A percentile compares a stretch with the other conserved stretches of the same genome.
Evolutionary conservation across 2,888 invertebrate species (phyloP).

Genomic region (Cryptosula pallasiana): DNA sequence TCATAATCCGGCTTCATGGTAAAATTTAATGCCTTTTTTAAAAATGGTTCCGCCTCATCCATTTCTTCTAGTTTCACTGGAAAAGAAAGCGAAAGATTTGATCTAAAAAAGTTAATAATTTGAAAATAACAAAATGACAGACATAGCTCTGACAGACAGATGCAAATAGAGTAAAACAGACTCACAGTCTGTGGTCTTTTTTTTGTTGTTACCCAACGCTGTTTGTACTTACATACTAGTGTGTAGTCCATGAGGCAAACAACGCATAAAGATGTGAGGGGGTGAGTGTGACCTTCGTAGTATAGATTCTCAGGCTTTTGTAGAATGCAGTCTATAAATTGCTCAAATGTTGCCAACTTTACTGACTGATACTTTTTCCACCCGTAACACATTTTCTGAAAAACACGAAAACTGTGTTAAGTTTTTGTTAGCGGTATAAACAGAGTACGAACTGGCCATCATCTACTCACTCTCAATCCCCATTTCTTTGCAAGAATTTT

Average conservation of each 20-base stretch:
- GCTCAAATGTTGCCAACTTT: neutral
- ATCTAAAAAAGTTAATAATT: too few species aligned
- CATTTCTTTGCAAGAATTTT: neutral
- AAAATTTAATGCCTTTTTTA: conserved; percentile 4
- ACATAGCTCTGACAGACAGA: too few species aligned
- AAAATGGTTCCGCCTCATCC: conserved; percentile 9
- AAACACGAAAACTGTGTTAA: too few species aligned
- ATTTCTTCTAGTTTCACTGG: conserved; percentile 21
- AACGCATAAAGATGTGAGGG: neutral
- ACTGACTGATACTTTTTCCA: neutral
- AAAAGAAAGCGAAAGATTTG: too few species aligned
- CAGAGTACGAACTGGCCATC: too few species aligned
- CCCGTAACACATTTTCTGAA: neutral
- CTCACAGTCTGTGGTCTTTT: too few species aligned
- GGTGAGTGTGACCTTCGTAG: neutral
- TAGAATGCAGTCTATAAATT: conserved; percentile 15
- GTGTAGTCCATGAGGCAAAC: conserved; percentile 2
- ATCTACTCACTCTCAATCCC: neutral
- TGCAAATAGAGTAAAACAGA: too few species aligned
- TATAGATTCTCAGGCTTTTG: neutral
- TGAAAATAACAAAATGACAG: too few species aligned
- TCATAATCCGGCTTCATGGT: neutral
- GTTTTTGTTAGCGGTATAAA: too few species aligned
- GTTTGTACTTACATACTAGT: neutral
- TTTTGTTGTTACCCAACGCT: too few species aligned